A percentile compares a stretch with the other conserved stretches of the same genome.
These are phyloP conservation scores for Pseudochirops cupreus DNA, from an alignment of 2,797 vertebrate species.

Conservation along the genomic window DNA sequence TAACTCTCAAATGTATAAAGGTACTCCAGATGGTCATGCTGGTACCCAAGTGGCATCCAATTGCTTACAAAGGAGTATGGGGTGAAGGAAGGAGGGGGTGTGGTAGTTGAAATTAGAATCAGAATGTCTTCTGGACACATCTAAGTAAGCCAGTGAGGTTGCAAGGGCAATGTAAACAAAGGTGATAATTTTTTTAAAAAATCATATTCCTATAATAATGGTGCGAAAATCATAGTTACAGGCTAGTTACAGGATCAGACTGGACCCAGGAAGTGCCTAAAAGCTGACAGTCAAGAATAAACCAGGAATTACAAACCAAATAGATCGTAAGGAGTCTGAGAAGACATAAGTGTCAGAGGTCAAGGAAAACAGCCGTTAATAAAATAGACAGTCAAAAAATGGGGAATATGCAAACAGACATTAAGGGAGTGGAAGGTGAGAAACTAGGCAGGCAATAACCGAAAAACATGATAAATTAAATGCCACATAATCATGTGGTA, in stretches of 20 bases:
- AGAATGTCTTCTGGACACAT: background rate
- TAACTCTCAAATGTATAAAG: background rate
- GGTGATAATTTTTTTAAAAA: background rate
- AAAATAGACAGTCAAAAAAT: background rate
- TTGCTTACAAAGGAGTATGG: background rate
- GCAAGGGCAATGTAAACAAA: background rate
- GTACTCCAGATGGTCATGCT: background rate
- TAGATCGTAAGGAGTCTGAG: background rate
- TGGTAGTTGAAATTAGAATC: background rate
- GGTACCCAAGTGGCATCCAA: background rate
- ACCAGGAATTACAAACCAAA: background rate
- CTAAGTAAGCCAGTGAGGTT: background rate
- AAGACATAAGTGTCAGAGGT: background rate
- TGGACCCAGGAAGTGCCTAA: background rate
- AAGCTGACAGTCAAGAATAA: background rate
- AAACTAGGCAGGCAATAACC: background rate
- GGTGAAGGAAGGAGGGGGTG: background rate
- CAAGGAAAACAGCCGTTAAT: background rate
- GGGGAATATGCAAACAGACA: background rate
- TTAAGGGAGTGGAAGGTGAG: background rate
- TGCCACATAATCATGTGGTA: background rate
- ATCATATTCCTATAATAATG: background rate
- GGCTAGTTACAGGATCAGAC: background rate
- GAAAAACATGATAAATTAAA: background rate
- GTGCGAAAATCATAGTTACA: background rate